Evolutionary conservation across 2,113 vertebrate species (phyloP).

Genomic region (Ciconia boyciana): DNA sequence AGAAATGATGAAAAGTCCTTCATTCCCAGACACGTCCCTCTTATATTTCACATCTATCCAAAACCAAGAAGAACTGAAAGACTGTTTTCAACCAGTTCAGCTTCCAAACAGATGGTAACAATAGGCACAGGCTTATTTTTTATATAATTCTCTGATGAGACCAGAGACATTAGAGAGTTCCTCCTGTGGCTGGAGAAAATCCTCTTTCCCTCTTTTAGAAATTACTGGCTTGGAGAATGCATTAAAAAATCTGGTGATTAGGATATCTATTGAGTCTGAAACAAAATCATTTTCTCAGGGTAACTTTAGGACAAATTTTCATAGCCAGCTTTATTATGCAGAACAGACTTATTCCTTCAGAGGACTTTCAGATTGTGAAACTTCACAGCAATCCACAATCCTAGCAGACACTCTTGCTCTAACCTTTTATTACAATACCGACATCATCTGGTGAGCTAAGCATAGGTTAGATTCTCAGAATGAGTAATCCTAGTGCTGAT

Average conservation of each 20-base stretch:
- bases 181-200: background rate
- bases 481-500: background rate
- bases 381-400: background rate
- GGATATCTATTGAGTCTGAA: background rate
- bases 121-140: background rate
- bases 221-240: background rate
- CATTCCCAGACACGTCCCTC: background rate
- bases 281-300: background rate
- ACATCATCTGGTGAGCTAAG: background rate
- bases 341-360: background rate
- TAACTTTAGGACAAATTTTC: background rate
- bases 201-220: background rate
- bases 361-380: background rate
- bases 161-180: background rate
- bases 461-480: background rate
- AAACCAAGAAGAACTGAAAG: background rate
- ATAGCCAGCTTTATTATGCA: background rate
- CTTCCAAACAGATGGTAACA: background rate
- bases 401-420: background rate
- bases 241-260: background rate
- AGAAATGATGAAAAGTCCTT: background rate
- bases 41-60: background rate
- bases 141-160: background rate
- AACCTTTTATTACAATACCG: background rate
- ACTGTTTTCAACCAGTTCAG: background rate